These are phyloP conservation scores for Centropristis striata DNA, from an alignment of 2,113 vertebrate species.

Conservation along the genomic window DNA sequence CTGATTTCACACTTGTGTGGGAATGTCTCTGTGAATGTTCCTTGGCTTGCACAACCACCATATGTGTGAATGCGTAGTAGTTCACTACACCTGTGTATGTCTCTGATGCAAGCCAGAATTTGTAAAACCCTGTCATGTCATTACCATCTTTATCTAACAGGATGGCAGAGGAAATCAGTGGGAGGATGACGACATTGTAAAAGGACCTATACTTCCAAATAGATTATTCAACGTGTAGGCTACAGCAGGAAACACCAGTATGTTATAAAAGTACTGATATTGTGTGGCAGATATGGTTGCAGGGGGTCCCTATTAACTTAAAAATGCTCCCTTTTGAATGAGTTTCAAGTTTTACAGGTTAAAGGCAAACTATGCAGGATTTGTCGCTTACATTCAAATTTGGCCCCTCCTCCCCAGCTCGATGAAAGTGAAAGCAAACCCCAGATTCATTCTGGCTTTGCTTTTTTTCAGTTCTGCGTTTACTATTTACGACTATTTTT, in stretches of 20 bases:
- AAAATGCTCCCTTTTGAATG: too few relatives aligned
- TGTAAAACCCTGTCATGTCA: constrained; percentile 35
- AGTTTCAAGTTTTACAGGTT: neutral
- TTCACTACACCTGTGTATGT: constrained; percentile 58
- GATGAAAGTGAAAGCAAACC: too few relatives aligned
- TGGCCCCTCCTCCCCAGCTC: too few relatives aligned
- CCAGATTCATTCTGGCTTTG: too few relatives aligned
- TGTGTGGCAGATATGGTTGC: neutral
- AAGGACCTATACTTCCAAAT: neutral
- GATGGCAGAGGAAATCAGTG: constrained; percentile 9
- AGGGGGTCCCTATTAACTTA: too few relatives aligned
- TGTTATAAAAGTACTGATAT: neutral
- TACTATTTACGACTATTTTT: too few relatives aligned
- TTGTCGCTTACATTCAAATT: too few relatives aligned
- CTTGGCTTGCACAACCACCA: constrained; percentile 33
- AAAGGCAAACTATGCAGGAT: too few relatives aligned
- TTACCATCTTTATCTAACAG: constrained; percentile 11
- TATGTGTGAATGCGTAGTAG: constrained; percentile 52
- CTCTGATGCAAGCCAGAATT: constrained; percentile 20
- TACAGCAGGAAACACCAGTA: neutral
- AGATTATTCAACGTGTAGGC: neutral
- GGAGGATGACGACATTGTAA: neutral
- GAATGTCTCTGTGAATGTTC: constrained; percentile 70
- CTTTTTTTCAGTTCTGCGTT: too few relatives aligned
- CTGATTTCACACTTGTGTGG: constrained; percentile 66